A percentile compares a stretch with the other conserved stretches of the same genome.
These are phyloP conservation scores for Neoascia interrupta DNA, from an alignment of 2,888 invertebrate genomes.

Conservation along the genomic window DNA sequence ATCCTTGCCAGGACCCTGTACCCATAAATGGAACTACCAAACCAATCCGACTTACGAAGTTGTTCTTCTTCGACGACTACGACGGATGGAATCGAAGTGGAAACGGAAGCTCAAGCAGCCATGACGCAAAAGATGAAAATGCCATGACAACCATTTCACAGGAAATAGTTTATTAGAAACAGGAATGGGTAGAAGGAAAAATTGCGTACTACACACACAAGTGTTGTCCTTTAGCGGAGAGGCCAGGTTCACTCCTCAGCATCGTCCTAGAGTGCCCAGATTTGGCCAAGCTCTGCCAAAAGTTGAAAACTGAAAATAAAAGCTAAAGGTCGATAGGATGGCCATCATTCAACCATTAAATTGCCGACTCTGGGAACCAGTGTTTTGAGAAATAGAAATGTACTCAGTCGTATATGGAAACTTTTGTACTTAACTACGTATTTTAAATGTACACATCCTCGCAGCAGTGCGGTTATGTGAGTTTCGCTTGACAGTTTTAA, in stretches of 20 bases:
- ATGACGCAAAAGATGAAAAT: slow-evolving; percentile 31
- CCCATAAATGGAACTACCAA: background rate
- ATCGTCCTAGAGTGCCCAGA: background rate
- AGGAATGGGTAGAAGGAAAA: slow-evolving; percentile 2
- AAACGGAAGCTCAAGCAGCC: slow-evolving; percentile 23
- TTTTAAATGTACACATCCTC: too few species aligned
- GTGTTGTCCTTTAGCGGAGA: background rate
- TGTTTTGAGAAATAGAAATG: background rate
- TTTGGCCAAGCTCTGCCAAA: background rate
- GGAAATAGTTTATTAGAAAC: slow-evolving; percentile 37
- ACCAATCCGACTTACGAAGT: background rate
- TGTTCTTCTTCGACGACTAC: background rate
- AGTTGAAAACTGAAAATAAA: background rate
- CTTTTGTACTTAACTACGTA: slow-evolving; percentile 4
- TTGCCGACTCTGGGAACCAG: slow-evolving; percentile 15
- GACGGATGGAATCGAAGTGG: slow-evolving; percentile 5
- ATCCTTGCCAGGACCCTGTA: slow-evolving; percentile 3
- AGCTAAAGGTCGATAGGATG: background rate
- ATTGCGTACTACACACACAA: too few species aligned
- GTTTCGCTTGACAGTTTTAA: too few species aligned
- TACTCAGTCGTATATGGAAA: too few species aligned
- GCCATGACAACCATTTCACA: slow-evolving; percentile 30
- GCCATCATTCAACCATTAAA: slow-evolving; percentile 30
- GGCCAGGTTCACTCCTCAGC: background rate
- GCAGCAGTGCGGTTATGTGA: too few species aligned